Conservation (phyloP, 2,797 vertebrate genomes). For the Graptemys geographica region DNA sequence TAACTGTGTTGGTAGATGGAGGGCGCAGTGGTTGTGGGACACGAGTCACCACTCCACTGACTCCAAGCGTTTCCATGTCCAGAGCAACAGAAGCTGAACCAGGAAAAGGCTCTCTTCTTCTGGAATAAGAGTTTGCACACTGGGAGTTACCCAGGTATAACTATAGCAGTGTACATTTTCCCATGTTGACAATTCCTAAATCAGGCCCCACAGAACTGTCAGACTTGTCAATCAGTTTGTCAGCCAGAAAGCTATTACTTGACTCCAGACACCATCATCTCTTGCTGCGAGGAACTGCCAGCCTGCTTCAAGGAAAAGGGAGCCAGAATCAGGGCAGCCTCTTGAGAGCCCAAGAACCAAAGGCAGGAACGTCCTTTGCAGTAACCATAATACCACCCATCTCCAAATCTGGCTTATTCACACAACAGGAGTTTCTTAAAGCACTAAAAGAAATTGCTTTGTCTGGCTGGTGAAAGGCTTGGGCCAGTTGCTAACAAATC, state of each 20-base stretch:
- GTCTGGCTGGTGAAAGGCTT: neutral
- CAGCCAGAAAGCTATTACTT: neutral
- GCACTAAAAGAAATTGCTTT: neutral
- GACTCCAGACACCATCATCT: neutral
- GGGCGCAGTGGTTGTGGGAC: neutral
- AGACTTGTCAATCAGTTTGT: neutral
- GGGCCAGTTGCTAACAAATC: neutral
- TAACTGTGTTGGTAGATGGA: neutral
- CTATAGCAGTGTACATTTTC: neutral
- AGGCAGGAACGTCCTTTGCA: neutral
- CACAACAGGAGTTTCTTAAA: neutral
- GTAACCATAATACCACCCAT: neutral
- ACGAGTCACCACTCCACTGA: neutral
- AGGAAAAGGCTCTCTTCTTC: neutral
- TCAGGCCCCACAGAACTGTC: neutral
- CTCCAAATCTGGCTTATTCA: neutral
- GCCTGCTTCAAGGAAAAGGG: neutral
- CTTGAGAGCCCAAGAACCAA: neutral
- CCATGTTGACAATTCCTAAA: neutral
- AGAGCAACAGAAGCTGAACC: fast-evolving
- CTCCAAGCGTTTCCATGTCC: neutral
- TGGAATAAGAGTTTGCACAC: neutral
- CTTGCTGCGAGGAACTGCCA: neutral
- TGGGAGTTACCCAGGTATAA: neutral
- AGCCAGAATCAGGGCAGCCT: neutral